A percentile compares a stretch with the other conserved stretches of the same genome.
phyloP scores from a whole-genome alignment of 2,113 vertebrate genomes.

The Gymnogyps californianus region DNA sequence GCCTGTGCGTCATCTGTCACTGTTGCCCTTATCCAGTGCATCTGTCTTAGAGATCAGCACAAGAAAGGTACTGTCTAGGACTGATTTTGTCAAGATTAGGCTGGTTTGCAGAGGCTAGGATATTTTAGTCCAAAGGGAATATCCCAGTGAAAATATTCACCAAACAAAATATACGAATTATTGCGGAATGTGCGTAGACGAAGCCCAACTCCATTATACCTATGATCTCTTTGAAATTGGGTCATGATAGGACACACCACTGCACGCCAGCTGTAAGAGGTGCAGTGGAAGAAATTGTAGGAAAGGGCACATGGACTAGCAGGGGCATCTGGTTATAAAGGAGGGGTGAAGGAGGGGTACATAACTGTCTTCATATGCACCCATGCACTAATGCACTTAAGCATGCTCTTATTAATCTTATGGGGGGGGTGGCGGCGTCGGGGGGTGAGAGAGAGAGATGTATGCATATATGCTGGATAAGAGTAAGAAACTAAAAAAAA shows the following conservation, averaged over 20 bases:
- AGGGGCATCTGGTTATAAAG: neutral
- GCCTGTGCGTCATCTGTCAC: neutral
- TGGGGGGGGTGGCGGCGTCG: rapidly evolving
- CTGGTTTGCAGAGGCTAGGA: neutral
- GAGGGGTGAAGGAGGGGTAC: neutral
- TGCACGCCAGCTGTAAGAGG: neutral
- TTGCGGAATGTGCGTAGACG: neutral
- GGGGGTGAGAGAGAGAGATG: neutral
- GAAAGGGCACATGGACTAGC: neutral
- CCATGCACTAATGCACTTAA: neutral
- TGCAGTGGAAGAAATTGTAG: neutral
- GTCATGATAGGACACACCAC: neutral
- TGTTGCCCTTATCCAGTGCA: neutral
- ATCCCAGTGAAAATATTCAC: neutral
- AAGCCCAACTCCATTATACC: neutral
- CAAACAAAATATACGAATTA: neutral
- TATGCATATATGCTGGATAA: neutral
- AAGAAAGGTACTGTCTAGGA: neutral
- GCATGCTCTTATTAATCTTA: neutral
- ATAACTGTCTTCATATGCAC: neutral
- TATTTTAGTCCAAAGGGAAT: neutral
- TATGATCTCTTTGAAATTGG: neutral
- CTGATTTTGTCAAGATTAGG: neutral
- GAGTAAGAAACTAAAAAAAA: neutral
- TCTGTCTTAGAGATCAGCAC: neutral